Base-by-base conservation (phyloP, 2,797 vertebrate genomes). In the Pogoniulus pusillus region DNA sequence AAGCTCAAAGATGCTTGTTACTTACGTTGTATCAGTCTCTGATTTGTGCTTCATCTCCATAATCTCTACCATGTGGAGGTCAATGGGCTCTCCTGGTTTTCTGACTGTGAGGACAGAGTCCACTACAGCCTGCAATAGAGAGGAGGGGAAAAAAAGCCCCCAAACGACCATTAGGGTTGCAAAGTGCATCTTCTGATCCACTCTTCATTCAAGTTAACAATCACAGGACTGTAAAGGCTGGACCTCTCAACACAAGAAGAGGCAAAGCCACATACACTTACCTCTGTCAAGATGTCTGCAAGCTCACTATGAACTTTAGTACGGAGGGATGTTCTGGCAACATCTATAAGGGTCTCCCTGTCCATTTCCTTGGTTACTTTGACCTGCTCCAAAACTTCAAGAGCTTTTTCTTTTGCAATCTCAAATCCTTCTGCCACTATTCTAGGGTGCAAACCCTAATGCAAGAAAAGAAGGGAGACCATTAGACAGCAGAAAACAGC, bases 21-120 rank as follows among this genome's bases (percentile, higher is more conserved):
- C 99, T 97, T 94, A 99, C 99, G 98, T 97, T 85, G 99, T 99
- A 89, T 99, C 99, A 2, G 98, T 99, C 95, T 99, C 99, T 0
- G 98, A 99, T 97, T 99, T 99, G 95, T 99, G 99, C 84, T 98
- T 99, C 99, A 99, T 99, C 96, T 99, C 99, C 98, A 99, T 99
- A 70, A 99, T 99, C 93, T 99, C 99, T 92, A 99, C 98, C 99
- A 99, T 99, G 97, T 97, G 99, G 51, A 99, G 98, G 93, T 99
- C 99, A 32, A 99, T 98, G 66, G 98, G 97, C 84, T 99, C 99
- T 34, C 97, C 97, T 58, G 98, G 98, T 93, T 98, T 98, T 51
- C 96, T 97, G 62, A 99, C 98, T 35, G 99, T 97, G 93, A 99
- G 87, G 71, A 99, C 97, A 83, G 99, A 98, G 87, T 99, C 99